phyloP scores from a whole-genome alignment of 2,113 vertebrate species.

The Eptatretus burgeri region DNA sequence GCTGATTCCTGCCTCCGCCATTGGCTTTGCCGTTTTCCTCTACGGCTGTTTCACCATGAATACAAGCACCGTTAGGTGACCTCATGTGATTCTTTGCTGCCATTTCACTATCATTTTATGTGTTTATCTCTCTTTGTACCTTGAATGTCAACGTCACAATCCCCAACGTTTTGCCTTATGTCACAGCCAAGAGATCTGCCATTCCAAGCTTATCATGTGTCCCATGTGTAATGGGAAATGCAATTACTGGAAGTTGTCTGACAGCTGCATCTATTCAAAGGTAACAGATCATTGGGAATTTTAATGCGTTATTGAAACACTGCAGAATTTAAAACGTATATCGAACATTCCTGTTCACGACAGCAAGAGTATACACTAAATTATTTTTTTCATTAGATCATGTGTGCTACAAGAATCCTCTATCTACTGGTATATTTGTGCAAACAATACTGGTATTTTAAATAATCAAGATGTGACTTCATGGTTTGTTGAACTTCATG shows the following conservation, averaged over 20 bases:
- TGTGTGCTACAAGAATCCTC: too few species aligned
- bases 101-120: background rate
- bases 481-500: too few species aligned
- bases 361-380: too few species aligned
- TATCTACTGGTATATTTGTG: too few species aligned
- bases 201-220: slow-evolving; percentile 72
- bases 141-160: too few species aligned
- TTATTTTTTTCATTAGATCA: too few species aligned
- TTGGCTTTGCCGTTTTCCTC: slow-evolving; percentile 60
- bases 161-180: too few species aligned
- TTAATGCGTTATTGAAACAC: too few species aligned
- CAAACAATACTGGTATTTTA: too few species aligned
- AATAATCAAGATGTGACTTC: too few species aligned
- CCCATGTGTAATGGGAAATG: slow-evolving; percentile 85
- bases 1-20: slow-evolving; percentile 73
- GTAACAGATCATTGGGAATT: slow-evolving; percentile 13
- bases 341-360: too few species aligned
- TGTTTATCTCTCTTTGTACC: background rate
- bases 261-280: slow-evolving; percentile 69
- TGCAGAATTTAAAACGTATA: too few species aligned
- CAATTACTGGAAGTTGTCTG: slow-evolving; percentile 62
- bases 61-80: slow-evolving; percentile 71
- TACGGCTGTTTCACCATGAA: slow-evolving; percentile 60
- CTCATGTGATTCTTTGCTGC: background rate
- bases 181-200: slow-evolving; percentile 82